Evolutionary conservation across 2,113 vertebrate species (phyloP).

Genomic region (Paedocypris sp.): DNA sequence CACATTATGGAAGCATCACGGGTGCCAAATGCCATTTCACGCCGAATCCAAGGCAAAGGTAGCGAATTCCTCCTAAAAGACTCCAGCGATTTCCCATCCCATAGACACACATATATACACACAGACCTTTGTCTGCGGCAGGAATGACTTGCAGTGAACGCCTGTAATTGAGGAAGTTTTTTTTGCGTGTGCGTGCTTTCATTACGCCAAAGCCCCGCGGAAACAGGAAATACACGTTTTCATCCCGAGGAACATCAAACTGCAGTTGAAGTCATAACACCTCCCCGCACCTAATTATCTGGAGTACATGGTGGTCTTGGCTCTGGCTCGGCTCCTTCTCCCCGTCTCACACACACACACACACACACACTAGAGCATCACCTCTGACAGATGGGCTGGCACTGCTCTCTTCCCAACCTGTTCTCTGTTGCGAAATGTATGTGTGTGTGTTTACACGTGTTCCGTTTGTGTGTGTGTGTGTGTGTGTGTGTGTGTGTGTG

Average conservation of each 20-base stretch:
- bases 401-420: conserved; percentile 32
- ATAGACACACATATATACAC: too few relatives aligned
- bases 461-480: background rate
- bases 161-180: background rate
- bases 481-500: background rate
- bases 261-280: conserved; percentile 26
- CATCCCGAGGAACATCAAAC: conserved; percentile 26
- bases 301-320: conserved; percentile 35
- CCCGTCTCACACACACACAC: background rate
- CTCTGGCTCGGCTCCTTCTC: conserved; percentile 31
- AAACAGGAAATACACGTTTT: background rate
- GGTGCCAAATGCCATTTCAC: conserved; percentile 5
- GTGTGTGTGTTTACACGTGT: conserved; percentile 13
- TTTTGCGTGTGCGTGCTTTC: background rate
- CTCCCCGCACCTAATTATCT: conserved; percentile 33
- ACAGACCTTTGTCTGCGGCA: too few relatives aligned
- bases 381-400: conserved; percentile 37
- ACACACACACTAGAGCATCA: conserved; percentile 29
- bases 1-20: background rate
- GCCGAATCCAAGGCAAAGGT: background rate
- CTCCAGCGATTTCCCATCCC: background rate
- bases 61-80: background rate
- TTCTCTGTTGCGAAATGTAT: conserved; percentile 24
- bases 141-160: background rate
- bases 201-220: background rate